Conservation (phyloP, 2,797 vertebrate species). For the Propithecus deckenii region DNA sequence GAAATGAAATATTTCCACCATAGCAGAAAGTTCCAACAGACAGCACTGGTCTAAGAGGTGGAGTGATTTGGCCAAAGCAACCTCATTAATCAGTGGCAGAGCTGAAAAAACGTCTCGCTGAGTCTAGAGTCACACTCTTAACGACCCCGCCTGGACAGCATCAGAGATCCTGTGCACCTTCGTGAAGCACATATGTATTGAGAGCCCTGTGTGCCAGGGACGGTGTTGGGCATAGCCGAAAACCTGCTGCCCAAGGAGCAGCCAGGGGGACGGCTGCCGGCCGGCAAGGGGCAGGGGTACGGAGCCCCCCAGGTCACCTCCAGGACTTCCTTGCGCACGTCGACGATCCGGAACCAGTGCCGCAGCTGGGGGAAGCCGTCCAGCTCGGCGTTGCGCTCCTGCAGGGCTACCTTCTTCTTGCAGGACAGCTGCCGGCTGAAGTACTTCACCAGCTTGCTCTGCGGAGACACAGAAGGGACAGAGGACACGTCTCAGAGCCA, state of each 20-base stretch:
- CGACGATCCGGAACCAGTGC: slow-evolving; percentile 97
- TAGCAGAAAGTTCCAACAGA: background rate
- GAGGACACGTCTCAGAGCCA: background rate
- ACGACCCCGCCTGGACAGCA: background rate
- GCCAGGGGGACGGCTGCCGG: background rate
- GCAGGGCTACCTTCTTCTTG: slow-evolving; percentile 96
- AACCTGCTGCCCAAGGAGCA: background rate
- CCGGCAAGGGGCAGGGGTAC: background rate
- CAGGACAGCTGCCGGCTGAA: slow-evolving; percentile 99
- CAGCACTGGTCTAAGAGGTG: background rate
- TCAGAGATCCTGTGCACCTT: background rate
- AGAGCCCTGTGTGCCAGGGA: background rate
- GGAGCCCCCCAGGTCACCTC: slow-evolving; percentile 86
- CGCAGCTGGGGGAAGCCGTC: slow-evolving; percentile 95
- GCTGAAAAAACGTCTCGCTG: background rate
- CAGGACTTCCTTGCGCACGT: slow-evolving; percentile 96
- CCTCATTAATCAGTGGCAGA: background rate
- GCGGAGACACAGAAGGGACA: slow-evolving; percentile 52
- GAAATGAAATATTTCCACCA: background rate
- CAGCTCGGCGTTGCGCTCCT: slow-evolving; percentile 94
- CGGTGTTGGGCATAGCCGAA: background rate
- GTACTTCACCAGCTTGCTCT: slow-evolving; percentile 99
- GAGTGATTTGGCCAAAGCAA: background rate
- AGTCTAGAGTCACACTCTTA: background rate
- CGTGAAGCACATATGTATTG: rapidly evolving